Evolutionary conservation across 2,797 vertebrate genomes (phyloP), one percentile per base, ranked within the genome.

Genomic region (Danio albolineatus): DNA sequence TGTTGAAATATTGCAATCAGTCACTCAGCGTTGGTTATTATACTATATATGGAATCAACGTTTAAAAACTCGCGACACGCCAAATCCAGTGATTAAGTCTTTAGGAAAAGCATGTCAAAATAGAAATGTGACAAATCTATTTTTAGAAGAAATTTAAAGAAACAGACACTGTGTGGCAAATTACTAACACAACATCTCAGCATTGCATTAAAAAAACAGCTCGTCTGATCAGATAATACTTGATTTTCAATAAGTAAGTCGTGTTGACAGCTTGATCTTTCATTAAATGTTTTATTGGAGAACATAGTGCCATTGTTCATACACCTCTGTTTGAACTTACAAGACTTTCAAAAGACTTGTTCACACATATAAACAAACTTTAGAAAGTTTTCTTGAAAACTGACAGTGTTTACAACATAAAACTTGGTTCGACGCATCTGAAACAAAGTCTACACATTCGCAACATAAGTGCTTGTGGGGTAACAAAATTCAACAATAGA

Each of bases 241-340:
- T 57, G 12, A 2, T 16, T n/a, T 60, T 36, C 1, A 46, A 46
- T 28, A 1, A 14, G 12, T 10, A 66, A 9, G 4, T 21, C 4
- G 46, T 9, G 1, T 10, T 36, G 44, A 67, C 19, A 49, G 9
- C 3, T 14, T 3, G 36, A 10, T 67, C 21, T 49, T 49, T 48
- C 21, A 46, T 60, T n/a, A 46, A 4, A 49, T 43, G 14, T 54
- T 64, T 51, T 75, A 62, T 62, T 75, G 48, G 13, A 53, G 60
- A 53, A 51, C 17, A 62, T 7, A 14, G 16, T 0, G 16, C 5
- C 5, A 64, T 10, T 0, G 13, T 72, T 43, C 44, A 10, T 12
- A 70, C 10, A 38, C 17, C 14, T 54, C 6, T 7, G 44, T 46
- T 46, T 7, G 7, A 46, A 4, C 12, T 12, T 46, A 7, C 44